Evolutionary conservation across 2,797 vertebrate genomes (phyloP), one percentile per base, ranked within the genome.

Genomic region (Potorous gilbertii): DNA sequence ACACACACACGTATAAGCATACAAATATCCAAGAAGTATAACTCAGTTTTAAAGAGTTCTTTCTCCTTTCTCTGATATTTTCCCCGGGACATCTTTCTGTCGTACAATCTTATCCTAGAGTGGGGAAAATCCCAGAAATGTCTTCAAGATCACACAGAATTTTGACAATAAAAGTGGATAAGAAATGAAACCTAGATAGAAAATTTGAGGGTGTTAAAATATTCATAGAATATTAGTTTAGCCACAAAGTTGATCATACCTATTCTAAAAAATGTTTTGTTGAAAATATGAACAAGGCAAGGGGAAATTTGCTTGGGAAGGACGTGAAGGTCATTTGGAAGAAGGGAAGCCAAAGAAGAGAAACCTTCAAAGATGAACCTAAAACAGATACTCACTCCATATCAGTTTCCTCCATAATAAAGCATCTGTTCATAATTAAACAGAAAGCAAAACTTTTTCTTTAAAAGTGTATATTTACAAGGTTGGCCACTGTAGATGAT

Each of bases 341-440:
- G 90, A 96, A 93, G 52, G 10, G 0, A 92, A 90, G 55, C 93
- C 59, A 57, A 92, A 90, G 40, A n/a, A 94, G 55, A 40, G 31
- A 92, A 93, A 91, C 6, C 29, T 14, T 24, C 11, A 54, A 89
- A 46, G 90, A 93, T 57, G 74, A 27, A 96, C 92, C n/a, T 90
- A 81, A 94, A 27, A 91, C 2, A 12, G 91, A 90, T 31, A 16
- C 55, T 31, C 27, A 29, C 54, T 12, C 18, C 10, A 12, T 0
- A 40, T 93, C 0, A 92, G 81, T 92, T 10, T 31, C 8, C 8
- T 24, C 74, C 74, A 52, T 34, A 92, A 46, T 54, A 4, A 96
- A 93, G 95, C 24, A 66, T 91, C 91, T 94, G 81, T 27, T 92
- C 54, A 94, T 55, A 40, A 50, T 94, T 95, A 55, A 96, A 96